Evolutionary conservation across 1,140 invertebrate species (phyloP), one percentile per base, ranked within the genome.

Genomic region (Drosophila santomea): DNA sequence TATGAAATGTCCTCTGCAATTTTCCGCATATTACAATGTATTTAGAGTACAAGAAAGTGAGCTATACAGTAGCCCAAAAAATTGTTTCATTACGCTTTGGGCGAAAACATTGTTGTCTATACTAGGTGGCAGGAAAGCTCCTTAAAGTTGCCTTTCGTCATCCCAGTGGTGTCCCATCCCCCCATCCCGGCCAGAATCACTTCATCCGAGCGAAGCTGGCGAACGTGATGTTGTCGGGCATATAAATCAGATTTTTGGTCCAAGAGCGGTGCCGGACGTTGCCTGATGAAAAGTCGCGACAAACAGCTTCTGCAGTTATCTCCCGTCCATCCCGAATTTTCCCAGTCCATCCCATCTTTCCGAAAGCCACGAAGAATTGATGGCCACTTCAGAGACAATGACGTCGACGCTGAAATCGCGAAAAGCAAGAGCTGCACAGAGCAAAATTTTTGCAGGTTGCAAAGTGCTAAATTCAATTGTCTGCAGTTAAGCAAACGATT

Each of bases 311-410:
- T 69, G 78, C 48, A 63, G 51, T 60, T 74, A 25, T 23, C n/a
- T 41, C n/a, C 47, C 41, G 50, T 14, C 28, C 45, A 39, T 20
- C 12, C 35, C 58, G 28, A 41, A 41, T 32, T 41, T 38, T n/a
- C 39, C 50, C 52, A 35, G 20, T 45, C 25, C 41, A 23, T 23
- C 20, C 20, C 28, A 43, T 69, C 62, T 67, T 64, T 11, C 38
- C 52, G 73, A n/a, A 77, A 78, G 75, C 75, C 75, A 77, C 75
- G 60, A 82, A 80, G 79, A 88, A 88, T 88, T 88, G 83, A 88
- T 88, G 83, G 83, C 79, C 83, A 88, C 83, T 88, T 88, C 83
- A 88, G 83, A 88, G 83, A 86, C 83, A 86, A 82, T 67, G 74
- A 57, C 63, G 57, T 56, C 56, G 62, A 50, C 44, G 47, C 23